Evolutionary conservation across 2,113 vertebrate species (phyloP), one percentile per base, ranked within the genome.

Genomic region (Pseudonaja textilis): DNA sequence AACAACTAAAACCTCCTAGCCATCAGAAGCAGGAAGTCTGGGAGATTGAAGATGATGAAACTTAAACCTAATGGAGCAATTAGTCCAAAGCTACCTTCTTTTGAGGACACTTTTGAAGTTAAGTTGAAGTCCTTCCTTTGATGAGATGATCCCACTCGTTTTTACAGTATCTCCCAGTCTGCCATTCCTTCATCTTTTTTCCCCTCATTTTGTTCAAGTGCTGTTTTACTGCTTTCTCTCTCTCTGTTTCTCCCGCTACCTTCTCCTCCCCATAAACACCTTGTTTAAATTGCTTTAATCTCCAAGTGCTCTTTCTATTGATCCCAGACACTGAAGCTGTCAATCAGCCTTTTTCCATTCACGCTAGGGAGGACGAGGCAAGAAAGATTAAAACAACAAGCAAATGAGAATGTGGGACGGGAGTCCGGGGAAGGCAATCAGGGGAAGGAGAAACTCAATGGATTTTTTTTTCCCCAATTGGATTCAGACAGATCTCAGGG

Each of bases 381-480:
- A 95, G 95, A 93, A 95, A 97, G 97, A 98, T 97, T 98, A 98
- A 98, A 97, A 98, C 97, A 97, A 97, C 97, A 98, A 97, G 97
- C 95, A 97, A 97, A 97, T 94, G 42, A 89, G 26, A 34, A 45
- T 39, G 90, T 4, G 0, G 7, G 61, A 69, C 0, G 8, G 18
- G 47, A 6, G 10, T 64, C 69, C 5, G 1, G 45, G 5, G 85
- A 11, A 22, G 85, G 26, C 26, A 8, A 52, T 39, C 14, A 2
- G 0, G 8, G 12, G 3, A 18, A 20, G 45, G 26, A n/a, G 3
- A 6, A 59, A 42, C 85, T 91, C n/a, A 25, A 4, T 26, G n/a
- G 50, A 18, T 34, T 6, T 25, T n/a, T n/a, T 23, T 10, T 0
- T 3, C 59, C 25, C 57, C 85, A 50, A n/a, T n/a, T n/a, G 26